These are phyloP conservation scores for Toxotes chatareus DNA, from an alignment of 2,113 vertebrate species.

Conservation along the genomic window DNA sequence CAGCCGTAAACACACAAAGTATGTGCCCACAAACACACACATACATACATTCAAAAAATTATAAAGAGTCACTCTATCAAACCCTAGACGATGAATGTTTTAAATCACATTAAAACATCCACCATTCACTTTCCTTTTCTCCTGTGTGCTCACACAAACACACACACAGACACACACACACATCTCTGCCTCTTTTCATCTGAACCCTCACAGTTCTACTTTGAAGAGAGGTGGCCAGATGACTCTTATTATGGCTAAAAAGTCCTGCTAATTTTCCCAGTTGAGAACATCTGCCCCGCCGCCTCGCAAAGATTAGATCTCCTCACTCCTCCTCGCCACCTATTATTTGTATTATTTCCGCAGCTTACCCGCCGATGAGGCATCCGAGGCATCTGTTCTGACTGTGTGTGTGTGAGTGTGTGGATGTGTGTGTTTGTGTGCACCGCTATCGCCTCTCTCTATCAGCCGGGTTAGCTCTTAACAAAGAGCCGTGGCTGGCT, in stretches of 20 bases:
- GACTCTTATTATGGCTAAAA: constrained; percentile 69
- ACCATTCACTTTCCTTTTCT: background rate
- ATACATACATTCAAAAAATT: background rate
- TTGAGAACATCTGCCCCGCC: constrained; percentile 73
- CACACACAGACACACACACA: background rate
- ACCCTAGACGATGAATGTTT: background rate
- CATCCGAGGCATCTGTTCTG: constrained; percentile 68
- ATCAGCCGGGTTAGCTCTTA: constrained; percentile 78
- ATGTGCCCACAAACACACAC: background rate
- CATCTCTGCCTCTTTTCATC: constrained; percentile 9
- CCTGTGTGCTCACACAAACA: background rate
- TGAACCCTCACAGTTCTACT: constrained; percentile 53
- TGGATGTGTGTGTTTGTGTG: constrained; percentile 46
- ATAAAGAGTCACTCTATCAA: background rate
- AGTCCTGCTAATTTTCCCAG: constrained; percentile 77
- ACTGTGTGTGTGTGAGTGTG: constrained; percentile 24
- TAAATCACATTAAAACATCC: constrained; percentile 28
- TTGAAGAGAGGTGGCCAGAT: constrained; percentile 59
- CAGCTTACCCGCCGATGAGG: constrained; percentile 67
- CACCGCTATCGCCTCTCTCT: constrained; percentile 67
- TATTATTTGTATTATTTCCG: constrained; percentile 78
- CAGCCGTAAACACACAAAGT: constrained; percentile 18
- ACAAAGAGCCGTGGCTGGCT: constrained; percentile 83
- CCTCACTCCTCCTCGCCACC: constrained; percentile 46
- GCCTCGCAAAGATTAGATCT: constrained; percentile 66